Conservation (phyloP, 1,140 invertebrate genomes). For the Plodia interpunctella region DNA sequence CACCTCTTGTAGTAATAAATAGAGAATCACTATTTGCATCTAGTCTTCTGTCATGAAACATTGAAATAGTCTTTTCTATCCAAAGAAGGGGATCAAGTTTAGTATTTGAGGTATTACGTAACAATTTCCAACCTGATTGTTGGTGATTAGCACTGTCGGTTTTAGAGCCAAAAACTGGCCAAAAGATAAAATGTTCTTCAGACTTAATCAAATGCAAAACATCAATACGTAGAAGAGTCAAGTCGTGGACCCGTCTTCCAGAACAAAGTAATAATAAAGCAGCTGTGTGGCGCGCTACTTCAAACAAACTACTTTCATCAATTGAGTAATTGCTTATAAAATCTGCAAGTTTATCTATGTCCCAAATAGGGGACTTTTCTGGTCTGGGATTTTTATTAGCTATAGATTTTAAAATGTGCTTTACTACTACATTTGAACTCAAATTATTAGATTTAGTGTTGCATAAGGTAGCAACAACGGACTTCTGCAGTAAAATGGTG, state of each 20-base stretch:
- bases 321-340: constrained; percentile 12
- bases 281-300: constrained; percentile 20
- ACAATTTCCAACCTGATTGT: too few species aligned
- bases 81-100: too few species aligned
- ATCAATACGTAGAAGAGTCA: constrained; percentile 26
- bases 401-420: constrained; percentile 25
- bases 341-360: constrained; percentile 19
- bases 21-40: too few species aligned
- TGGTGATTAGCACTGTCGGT: too few species aligned
- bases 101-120: too few species aligned
- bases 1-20: too few species aligned
- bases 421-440: constrained; percentile 23
- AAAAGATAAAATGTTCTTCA: constrained; percentile 18
- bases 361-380: constrained; percentile 31
- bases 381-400: constrained; percentile 18
- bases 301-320: constrained; percentile 21
- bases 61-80: too few species aligned
- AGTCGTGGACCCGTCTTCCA: constrained; percentile 25
- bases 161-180: background rate
- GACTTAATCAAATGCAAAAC: constrained; percentile 19
- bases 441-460: constrained; percentile 11
- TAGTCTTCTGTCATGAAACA: too few species aligned
- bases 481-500: constrained; percentile 32
- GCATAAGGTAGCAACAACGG: constrained; percentile 23
- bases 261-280: constrained; percentile 20